Percentiles rank a stretch among this genome's conserved stretches.
These are phyloP conservation scores for Sisor rabdophorus DNA, from an alignment of 2,113 vertebrate genomes.

Conservation along the genomic window DNA sequence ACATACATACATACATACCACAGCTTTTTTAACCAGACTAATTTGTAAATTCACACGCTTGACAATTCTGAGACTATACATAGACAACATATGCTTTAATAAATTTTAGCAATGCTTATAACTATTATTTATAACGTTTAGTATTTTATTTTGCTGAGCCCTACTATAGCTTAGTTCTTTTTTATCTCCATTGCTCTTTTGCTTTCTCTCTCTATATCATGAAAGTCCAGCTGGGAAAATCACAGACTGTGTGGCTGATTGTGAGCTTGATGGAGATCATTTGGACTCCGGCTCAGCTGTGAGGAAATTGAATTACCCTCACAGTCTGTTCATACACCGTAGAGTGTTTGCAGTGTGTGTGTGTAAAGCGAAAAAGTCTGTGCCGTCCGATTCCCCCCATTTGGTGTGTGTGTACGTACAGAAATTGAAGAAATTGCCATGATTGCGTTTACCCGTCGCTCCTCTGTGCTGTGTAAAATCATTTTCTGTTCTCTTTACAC, in stretches of 20 bases:
- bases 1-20: no score
- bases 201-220: conserved; percentile 25
- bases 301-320: conserved; percentile 65
- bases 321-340: conserved; percentile 51
- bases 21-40: no score
- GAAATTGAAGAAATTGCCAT: conserved; percentile 48
- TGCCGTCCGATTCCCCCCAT: conserved; percentile 8
- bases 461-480: conserved; percentile 50
- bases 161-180: not conserved
- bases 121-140: no score
- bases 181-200: no score
- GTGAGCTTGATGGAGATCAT: conserved; percentile 61
- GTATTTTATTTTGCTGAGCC: no score
- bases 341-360: conserved; percentile 4
- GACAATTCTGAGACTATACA: no score
- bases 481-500: conserved; percentile 26
- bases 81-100: no score
- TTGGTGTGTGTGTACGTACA: conserved; percentile 20
- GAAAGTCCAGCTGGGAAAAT: conserved; percentile 63
- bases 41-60: no score
- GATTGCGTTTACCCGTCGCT: conserved; percentile 59
- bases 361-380: conserved; percentile 5
- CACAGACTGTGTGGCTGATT: conserved; percentile 59
- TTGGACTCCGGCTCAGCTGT: conserved; percentile 53
- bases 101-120: no score